Evolutionary conservation across 2,888 invertebrate genomes (phyloP).

Genomic region (Vanessa cardui): DNA sequence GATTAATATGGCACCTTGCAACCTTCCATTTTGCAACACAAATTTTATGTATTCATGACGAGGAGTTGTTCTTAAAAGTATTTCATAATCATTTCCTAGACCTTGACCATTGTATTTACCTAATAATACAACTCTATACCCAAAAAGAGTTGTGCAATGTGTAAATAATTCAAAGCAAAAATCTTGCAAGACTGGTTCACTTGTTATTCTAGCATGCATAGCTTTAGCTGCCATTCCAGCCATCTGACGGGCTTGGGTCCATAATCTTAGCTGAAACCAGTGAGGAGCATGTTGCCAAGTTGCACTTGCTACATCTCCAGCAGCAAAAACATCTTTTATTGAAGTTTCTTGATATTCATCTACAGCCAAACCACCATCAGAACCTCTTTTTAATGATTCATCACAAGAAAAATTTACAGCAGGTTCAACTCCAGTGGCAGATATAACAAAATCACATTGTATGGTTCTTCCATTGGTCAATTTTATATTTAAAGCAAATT

Average conservation of each 20-base stretch:
- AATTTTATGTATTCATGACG: conserved; percentile 93
- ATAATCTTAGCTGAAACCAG: conserved; percentile 97
- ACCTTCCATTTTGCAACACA: conserved; percentile 90
- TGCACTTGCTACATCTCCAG: conserved; percentile 96
- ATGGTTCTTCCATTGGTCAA: conserved; percentile 88
- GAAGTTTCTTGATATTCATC: conserved; percentile 94
- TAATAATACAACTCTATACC: conserved; percentile 94
- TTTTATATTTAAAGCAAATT: conserved; percentile 88
- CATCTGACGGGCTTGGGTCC: conserved; percentile 99
- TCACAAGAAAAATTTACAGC: conserved; percentile 83
- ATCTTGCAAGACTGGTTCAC: conserved; percentile 89
- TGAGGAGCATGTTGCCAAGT: conserved; percentile 89
- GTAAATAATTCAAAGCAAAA: conserved; percentile 99
- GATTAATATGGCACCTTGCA: conserved; percentile 97
- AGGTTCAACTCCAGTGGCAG: conserved; percentile 96
- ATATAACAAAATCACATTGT: conserved; percentile 95
- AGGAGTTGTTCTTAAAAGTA: conserved; percentile 92
- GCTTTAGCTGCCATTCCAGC: conserved; percentile 96
- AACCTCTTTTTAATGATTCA: conserved; percentile 73
- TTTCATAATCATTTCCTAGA: conserved; percentile 90
- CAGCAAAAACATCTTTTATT: conserved; percentile 91
- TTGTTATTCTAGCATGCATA: conserved; percentile 86
- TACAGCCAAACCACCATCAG: conserved; percentile 93
- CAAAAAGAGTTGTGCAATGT: conserved; percentile 97
- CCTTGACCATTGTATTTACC: conserved; percentile 97